These are phyloP conservation scores for Chelonus formosanus DNA, from an alignment of 2,888 invertebrate species.

Conservation along the genomic window DNA sequence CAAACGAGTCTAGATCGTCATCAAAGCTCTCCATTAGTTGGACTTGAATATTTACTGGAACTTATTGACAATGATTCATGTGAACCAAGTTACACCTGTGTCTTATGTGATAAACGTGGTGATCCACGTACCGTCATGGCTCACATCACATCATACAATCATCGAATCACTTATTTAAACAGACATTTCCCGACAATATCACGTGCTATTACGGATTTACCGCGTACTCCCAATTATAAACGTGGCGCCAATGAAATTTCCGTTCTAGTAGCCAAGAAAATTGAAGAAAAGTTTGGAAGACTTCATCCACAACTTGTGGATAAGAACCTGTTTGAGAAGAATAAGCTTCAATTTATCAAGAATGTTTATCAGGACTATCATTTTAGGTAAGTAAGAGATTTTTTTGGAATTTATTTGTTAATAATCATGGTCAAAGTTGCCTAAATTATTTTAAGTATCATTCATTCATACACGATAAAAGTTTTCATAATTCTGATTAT, in stretches of 20 bases:
- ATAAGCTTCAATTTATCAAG: constrained; percentile 69
- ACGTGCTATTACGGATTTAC: constrained; percentile 71
- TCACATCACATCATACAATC: constrained; percentile 81
- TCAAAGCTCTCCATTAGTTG: constrained; percentile 69
- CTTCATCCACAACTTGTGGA: constrained; percentile 74
- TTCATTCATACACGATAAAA: no score
- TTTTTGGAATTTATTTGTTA: background rate
- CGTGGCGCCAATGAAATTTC: constrained; percentile 64
- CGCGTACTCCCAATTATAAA: constrained; percentile 68
- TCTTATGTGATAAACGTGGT: constrained; percentile 81
- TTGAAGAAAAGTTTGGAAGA: constrained; percentile 80
- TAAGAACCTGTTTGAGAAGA: constrained; percentile 75
- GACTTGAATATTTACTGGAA: constrained; percentile 84
- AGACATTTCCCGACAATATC: constrained; percentile 72
- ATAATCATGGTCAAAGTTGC: background rate
- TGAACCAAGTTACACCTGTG: constrained; percentile 80
- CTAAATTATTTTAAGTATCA: no score
- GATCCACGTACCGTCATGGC: constrained; percentile 81
- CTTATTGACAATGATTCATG: constrained; percentile 72
- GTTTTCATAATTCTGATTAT: no score
- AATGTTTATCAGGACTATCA: constrained; percentile 75
- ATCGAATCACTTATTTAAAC: constrained; percentile 77
- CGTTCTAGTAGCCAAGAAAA: constrained; percentile 71
- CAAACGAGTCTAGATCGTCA: constrained; percentile 69
- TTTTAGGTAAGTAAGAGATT: constrained; percentile 67